Evolutionary conservation across 1,140 invertebrate genomes (phyloP), one percentile per base, ranked within the genome.

Genomic region (Dysdera silvatica): DNA sequence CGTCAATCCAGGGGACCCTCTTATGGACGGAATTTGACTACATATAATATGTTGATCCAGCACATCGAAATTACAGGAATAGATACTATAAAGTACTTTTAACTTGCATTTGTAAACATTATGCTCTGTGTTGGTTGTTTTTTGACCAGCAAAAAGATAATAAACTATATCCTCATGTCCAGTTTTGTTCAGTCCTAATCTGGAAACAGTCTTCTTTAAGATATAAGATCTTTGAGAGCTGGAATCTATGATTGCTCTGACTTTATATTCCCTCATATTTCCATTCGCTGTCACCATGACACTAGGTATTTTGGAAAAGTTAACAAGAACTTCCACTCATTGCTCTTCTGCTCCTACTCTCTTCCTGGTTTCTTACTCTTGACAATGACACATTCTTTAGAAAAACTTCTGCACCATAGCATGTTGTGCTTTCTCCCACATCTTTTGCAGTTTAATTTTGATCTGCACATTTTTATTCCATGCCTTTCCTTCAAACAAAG

Each of bases 321-420:
- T 56, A n/a, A 28, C 26, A 20, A 43, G 24, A 18, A 29, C 26
- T 29, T 54, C 31, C 33, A 29, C 37, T 1, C 18, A 33, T 18
- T 35, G 18, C 16, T 33, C 24, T 8, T 16, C 1, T 16, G 8
- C 4, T 24, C n/a, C n/a, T n/a, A n/a, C n/a, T 56, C 53, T 43
- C 2, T 8, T 14, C 3, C 33, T 56, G 2, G 3, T 20, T n/a
- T 28, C 18, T 29, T 18, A n/a, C 10, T 23, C 0, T 43, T 6
- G 14, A 51, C 7, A 32, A 12, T 16, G n/a, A 26, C 40, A 52
- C 33, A 41, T 43, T 40, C 48, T 41, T 5, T 18, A 20, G 28
- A 51, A 4, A 52, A 40, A 23, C 10, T 51, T 61, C 35, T 51
- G 16, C 47, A 61, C 28, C 51, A 52, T 20, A 61, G n/a, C 28